Conservation (phyloP, 53 echinoderm and acorn worm genomes). For the Pentamera pediparva region DNA sequence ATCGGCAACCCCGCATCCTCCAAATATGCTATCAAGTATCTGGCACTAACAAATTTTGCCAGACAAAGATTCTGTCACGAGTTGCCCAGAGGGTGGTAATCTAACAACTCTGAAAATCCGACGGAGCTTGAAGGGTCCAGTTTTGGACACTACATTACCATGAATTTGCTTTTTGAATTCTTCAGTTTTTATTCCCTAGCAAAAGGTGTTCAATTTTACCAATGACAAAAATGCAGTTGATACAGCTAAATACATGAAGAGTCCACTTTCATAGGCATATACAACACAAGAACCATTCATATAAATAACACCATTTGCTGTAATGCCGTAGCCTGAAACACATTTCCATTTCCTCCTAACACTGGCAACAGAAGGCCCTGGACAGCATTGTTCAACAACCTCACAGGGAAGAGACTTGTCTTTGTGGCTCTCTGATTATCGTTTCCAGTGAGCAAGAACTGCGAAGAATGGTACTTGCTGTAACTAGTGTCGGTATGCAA, state of each 20-base stretch:
- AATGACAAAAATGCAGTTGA: constrained; percentile 29
- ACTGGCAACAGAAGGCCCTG: neutral
- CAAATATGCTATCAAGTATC: too few relatives aligned
- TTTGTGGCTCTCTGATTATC: neutral
- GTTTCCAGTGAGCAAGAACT: constrained; percentile 16
- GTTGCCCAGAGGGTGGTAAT: constrained; percentile 16
- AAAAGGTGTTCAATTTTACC: constrained; percentile 20
- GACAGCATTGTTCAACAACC: neutral
- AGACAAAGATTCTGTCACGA: too few relatives aligned
- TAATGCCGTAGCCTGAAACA: constrained; percentile 24
- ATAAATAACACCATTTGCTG: constrained; percentile 10
- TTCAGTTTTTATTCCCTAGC: constrained; percentile 14
- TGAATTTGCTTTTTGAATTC: constrained; percentile 24
- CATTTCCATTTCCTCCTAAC: constrained; percentile 18
- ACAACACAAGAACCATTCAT: constrained; percentile 31
- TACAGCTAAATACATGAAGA: too few relatives aligned
- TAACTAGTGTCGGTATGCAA: constrained; percentile 38
- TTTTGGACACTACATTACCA: constrained; percentile 28
- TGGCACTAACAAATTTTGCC: too few relatives aligned
- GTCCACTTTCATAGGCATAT: constrained; percentile 12
- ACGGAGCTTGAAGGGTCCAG: neutral
- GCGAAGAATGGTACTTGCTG: neutral
- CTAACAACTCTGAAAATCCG: constrained; percentile 23
- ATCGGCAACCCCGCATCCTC: too few relatives aligned
- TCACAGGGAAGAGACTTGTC: constrained; percentile 14